Percentiles rank a stretch among this genome's conserved stretches.
phyloP scores from a whole-genome alignment of 2,888 invertebrate genomes.

The Meteorus colon region DNA sequence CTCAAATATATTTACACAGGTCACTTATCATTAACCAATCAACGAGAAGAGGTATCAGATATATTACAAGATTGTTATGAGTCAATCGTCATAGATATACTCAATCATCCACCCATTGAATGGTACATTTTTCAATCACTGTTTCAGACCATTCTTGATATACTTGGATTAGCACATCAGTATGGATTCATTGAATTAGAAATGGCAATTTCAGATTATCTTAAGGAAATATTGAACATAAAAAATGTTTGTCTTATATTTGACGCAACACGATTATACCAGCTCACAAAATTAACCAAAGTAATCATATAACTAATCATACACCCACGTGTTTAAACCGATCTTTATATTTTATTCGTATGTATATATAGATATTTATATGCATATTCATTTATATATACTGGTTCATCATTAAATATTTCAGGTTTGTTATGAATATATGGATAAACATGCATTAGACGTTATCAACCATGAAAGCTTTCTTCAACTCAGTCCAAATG shows the following conservation, averaged over 20 bases:
- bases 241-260: conserved; percentile 96
- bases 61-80: conserved; percentile 21
- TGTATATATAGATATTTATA: too few relatives aligned
- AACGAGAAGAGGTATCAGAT: conserved; percentile 74
- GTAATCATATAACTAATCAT: conserved; percentile 50
- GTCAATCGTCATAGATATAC: conserved; percentile 9
- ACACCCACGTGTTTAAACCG: conserved; percentile 4
- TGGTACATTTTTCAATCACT: conserved; percentile 48
- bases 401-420: conserved; percentile 43
- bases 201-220: conserved; percentile 92
- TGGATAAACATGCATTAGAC: conserved; percentile 91
- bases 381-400: not conserved
- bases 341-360: conserved; percentile 1
- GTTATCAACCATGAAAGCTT: conserved; percentile 91
- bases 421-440: conserved; percentile 89
- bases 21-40: conserved; percentile 77
- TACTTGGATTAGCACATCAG: conserved; percentile 92
- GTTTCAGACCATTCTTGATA: conserved; percentile 73
- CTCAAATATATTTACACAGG: conserved; percentile 97
- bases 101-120: conserved; percentile 2
- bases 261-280: conserved; percentile 89
- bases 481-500: conserved; percentile 85
- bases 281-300: conserved; percentile 76
- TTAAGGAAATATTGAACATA: conserved; percentile 89
- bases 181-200: conserved; percentile 96